A percentile compares a stretch with the other conserved stretches of the same genome.
These are phyloP conservation scores for Rhodeus uyekii DNA, from an alignment of 2,797 vertebrate species.

Conservation along the genomic window DNA sequence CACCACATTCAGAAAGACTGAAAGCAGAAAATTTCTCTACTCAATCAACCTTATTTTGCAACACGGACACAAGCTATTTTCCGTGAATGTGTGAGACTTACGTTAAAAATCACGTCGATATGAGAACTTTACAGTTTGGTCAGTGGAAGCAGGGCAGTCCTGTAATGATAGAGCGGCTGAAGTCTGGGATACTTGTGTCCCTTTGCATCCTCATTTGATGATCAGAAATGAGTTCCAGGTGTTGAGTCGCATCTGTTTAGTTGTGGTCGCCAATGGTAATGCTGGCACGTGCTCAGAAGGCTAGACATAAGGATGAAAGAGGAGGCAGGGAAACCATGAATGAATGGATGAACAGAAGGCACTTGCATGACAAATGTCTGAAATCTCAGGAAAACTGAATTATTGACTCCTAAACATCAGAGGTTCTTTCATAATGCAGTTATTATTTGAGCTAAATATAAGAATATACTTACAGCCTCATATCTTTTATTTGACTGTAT, in stretches of 20 bases:
- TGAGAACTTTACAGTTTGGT: not conserved
- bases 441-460: not conserved
- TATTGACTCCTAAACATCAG: not conserved
- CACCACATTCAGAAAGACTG: not conserved
- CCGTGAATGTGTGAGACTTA: not conserved
- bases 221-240: slow-evolving; percentile 28
- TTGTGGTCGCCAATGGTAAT: slow-evolving; percentile 5
- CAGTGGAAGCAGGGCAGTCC: not conserved
- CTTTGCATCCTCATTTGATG: not conserved
- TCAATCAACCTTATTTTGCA: not conserved
- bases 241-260: slow-evolving; percentile 15
- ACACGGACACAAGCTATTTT: not conserved
- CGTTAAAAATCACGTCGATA: not conserved
- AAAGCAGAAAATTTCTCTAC: not conserved
- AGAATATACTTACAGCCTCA: not conserved
- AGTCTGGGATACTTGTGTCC: not conserved
- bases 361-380: not conserved
- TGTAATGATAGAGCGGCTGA: not conserved
- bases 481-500: not conserved
- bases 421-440: not conserved
- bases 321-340: not conserved
- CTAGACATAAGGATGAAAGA: slow-evolving; percentile 22
- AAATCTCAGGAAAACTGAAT: not conserved
- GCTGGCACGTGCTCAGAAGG: not conserved
- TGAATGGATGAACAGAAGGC: slow-evolving; percentile 10